phyloP scores from a whole-genome alignment of 2,113 vertebrate genomes.

The Ammospiza caudacuta region DNA sequence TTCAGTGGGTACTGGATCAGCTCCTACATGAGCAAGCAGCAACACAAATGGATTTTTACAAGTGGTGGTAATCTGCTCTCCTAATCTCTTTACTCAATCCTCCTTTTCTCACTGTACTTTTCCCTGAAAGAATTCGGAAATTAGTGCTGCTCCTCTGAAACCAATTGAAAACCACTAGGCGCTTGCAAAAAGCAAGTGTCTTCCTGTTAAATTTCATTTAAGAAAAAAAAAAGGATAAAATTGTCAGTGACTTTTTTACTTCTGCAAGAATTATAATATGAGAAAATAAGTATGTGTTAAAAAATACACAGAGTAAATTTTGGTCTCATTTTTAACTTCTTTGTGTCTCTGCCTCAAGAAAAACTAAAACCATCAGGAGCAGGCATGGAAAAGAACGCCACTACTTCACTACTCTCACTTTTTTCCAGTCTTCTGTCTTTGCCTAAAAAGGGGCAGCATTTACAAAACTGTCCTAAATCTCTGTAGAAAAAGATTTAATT shows the following conservation, averaged over 20 bases:
- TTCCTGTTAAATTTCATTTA: neutral
- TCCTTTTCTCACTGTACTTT: neutral
- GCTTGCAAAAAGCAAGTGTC: neutral
- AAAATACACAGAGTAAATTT: neutral
- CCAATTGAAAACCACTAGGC: neutral
- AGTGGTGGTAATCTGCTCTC: neutral
- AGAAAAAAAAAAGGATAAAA: neutral
- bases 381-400: neutral
- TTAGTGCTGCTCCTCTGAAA: neutral
- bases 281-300: neutral
- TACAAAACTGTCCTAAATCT: neutral
- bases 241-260: neutral
- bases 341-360: neutral
- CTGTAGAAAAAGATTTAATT: neutral
- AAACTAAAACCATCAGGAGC: neutral
- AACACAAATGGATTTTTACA: neutral
- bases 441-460: neutral
- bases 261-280: neutral
- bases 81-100: neutral
- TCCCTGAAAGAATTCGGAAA: neutral
- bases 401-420: neutral
- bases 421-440: neutral
- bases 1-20: neutral
- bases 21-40: neutral
- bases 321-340: neutral